Conservation (phyloP, 2,888 invertebrate genomes). For the Leptinotarsa rubiginosa region DNA sequence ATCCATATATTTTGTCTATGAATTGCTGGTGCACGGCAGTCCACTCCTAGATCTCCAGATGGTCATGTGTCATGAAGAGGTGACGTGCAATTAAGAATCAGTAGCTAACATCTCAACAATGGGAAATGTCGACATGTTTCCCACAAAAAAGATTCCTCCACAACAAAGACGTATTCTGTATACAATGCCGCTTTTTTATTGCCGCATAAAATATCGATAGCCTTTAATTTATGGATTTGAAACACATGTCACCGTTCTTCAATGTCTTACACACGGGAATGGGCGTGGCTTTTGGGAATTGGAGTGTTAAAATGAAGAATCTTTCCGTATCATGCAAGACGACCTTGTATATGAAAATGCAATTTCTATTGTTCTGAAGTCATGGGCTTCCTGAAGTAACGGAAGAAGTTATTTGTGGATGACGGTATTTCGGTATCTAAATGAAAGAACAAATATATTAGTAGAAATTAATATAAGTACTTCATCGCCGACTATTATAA, state of each 20-base stretch:
- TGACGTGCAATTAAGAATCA: slow-evolving; percentile 6
- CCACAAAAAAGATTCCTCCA: slow-evolving; percentile 9
- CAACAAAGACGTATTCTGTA: slow-evolving; percentile 9
- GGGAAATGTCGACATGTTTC: slow-evolving; percentile 16
- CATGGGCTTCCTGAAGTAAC: not conserved
- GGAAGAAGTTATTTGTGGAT: no score
- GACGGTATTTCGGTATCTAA: no score
- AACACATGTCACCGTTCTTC: slow-evolving; percentile 14
- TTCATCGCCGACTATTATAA: no score
- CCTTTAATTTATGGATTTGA: slow-evolving; percentile 20
- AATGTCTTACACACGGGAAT: slow-evolving; percentile 4
- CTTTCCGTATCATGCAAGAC: slow-evolving; percentile 8
- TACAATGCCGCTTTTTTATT: slow-evolving; percentile 27
- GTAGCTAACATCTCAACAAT: slow-evolving; percentile 7
- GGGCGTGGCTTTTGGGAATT: slow-evolving; percentile 8
- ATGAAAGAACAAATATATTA: no score
- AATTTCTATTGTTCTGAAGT: not conserved
- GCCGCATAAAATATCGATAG: slow-evolving; percentile 13
- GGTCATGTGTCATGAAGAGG: slow-evolving; percentile 6
- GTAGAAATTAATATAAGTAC: no score
- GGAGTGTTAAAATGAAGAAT: not conserved
- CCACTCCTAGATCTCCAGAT: slow-evolving; percentile 8
- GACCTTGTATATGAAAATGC: slow-evolving; percentile 4
- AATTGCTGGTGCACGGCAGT: not conserved
- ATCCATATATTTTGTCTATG: not conserved